These are phyloP conservation scores for Dermatemys mawii DNA, from an alignment of 2,113 vertebrate species.

Conservation along the genomic window DNA sequence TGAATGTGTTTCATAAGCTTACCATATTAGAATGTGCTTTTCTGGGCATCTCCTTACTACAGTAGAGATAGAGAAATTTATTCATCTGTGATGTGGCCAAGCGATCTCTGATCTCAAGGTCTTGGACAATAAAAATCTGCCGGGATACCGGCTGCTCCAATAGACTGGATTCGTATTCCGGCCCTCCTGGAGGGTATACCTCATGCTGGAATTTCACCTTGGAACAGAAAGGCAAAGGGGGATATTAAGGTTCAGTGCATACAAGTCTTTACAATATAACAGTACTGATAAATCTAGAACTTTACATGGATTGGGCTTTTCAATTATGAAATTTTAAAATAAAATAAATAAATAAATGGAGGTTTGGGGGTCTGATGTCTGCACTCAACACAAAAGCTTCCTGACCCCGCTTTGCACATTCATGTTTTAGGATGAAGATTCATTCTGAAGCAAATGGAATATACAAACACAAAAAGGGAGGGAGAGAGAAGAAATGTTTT, in stretches of 20 bases:
- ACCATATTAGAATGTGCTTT: constrained; percentile 98
- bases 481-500: background rate
- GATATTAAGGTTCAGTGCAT: background rate
- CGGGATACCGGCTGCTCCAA: constrained; percentile 91
- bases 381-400: background rate
- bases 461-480: background rate
- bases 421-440: background rate
- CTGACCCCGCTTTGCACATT: rapidly evolving
- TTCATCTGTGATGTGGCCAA: constrained; percentile 98
- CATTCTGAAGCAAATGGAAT: background rate
- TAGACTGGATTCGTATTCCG: constrained; percentile 65
- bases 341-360: background rate
- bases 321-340: background rate
- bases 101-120: constrained; percentile 95
- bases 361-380: background rate
- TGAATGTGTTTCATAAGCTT: background rate
- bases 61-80: constrained; percentile 96
- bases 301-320: background rate
- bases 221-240: background rate
- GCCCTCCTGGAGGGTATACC: constrained; percentile 84
- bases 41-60: constrained; percentile 95
- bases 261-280: background rate
- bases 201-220: constrained; percentile 98
- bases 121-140: constrained; percentile 94
- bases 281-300: background rate